A percentile compares a stretch with the other conserved stretches of the same genome.
phyloP scores from a whole-genome alignment of 2,888 invertebrate genomes.

The Nemurella pictetii region DNA sequence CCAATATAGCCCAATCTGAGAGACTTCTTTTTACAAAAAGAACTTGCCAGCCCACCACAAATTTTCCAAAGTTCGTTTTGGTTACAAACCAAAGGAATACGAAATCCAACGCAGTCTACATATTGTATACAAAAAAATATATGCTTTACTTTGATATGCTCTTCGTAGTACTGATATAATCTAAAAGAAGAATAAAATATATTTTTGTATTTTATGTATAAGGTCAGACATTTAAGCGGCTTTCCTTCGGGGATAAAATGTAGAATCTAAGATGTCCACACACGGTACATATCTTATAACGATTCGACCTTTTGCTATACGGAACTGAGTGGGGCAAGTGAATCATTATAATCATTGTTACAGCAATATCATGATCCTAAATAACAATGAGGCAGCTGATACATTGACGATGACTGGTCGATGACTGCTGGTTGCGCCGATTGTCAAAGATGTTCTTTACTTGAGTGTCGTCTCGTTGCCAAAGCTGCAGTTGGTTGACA shows the following conservation, averaged over 20 bases:
- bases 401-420: neutral
- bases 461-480: slow-evolving; percentile 41
- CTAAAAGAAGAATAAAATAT: slow-evolving; percentile 12
- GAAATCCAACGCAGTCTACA: neutral
- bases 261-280: too few relatives aligned
- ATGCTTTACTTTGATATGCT: neutral
- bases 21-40: neutral
- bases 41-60: neutral
- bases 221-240: neutral
- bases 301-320: neutral
- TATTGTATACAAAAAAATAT: slow-evolving; percentile 7
- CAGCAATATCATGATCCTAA: neutral
- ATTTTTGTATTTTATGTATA: neutral
- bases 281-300: neutral
- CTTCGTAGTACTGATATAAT: neutral
- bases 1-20: neutral
- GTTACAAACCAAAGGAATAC: neutral
- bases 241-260: neutral
- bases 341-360: slow-evolving; percentile 1
- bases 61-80: neutral
- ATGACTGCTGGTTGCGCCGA: neutral
- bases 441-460: neutral
- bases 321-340: slow-evolving; percentile 18
- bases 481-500: slow-evolving; percentile 34
- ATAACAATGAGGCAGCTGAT: neutral